Base-by-base conservation (phyloP, 2,888 invertebrate species). In the Willowsia nigromaculata region DNA sequence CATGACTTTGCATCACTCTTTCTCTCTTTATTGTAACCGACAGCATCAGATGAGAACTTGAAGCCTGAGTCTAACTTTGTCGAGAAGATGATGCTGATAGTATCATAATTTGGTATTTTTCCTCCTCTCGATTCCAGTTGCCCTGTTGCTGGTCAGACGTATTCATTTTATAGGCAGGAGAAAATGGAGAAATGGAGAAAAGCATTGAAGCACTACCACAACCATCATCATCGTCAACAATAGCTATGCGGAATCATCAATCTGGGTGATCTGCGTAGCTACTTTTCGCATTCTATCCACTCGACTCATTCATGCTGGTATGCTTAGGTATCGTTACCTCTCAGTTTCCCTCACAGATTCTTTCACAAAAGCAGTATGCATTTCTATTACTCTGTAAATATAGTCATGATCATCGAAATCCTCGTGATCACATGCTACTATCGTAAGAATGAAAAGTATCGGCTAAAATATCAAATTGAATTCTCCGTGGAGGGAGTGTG, bases 211-310 rank as follows among this genome's bases (percentile, higher is more conserved):
- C 18, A n/a, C 27, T 25, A 33, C 47, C 27, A 47, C 9, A 40
- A 40, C 30, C 18, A 71, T 37, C 40, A 47, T 74, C 74, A 27
- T 47, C 74, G 27, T 47, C 47, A 76, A 33, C 50, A 76, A 76
- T 50, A 50, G n/a, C 76, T 53, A 76, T 76, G 76, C 76, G 76
- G 76, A 76, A 76, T 76, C 50, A 76, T 76, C 50, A 76, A 76
- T 76, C 71, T 71, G 25, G n/a, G n/a, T 9, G 40, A 43, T 71
- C 50, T 76, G n/a, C 50, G 74, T 74, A 50, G 6, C 11, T 43
- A 22, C 15, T 27, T 50, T 50, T 76, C 11, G 50, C 22, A 76
- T 22, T 30, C 50, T n/a, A 15, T 27, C 50, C 50, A n/a, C 27
- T 76, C 33, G 30, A 30, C 33, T 50, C 27, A 27, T 18, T 53